These are phyloP conservation scores for Mionectes olivaceus DNA, from an alignment of 2,797 vertebrate genomes.

Conservation along the genomic window DNA sequence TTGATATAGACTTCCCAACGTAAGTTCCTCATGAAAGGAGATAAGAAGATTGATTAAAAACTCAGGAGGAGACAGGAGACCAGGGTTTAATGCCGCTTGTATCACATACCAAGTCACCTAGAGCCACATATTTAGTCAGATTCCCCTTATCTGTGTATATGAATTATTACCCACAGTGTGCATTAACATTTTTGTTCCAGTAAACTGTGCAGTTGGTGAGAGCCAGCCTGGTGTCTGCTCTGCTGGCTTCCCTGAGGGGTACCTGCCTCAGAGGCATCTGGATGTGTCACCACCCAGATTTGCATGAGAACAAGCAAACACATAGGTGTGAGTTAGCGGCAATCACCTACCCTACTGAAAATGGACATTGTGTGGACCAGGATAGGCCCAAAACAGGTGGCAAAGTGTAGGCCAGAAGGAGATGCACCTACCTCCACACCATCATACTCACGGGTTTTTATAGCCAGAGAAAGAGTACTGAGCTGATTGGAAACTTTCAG, in stretches of 20 bases:
- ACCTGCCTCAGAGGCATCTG: background rate
- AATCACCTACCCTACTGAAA: background rate
- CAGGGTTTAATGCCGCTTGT: background rate
- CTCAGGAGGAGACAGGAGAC: background rate
- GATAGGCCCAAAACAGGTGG: background rate
- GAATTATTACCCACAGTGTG: background rate
- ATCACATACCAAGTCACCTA: background rate
- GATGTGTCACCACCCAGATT: background rate
- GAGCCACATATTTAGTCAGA: background rate
- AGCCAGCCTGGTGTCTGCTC: background rate
- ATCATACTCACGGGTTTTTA: accelerated
- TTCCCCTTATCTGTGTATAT: background rate
- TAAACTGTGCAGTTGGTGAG: background rate
- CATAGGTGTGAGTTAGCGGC: background rate
- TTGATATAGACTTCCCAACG: background rate
- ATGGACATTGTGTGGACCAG: background rate
- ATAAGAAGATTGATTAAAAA: background rate
- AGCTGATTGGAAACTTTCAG: background rate
- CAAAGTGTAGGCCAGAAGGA: background rate
- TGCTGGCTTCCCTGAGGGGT: background rate
- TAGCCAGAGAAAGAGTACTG: background rate
- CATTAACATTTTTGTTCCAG: background rate
- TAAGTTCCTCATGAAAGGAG: background rate
- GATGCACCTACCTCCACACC: background rate
- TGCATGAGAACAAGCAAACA: background rate